These are phyloP conservation scores for Gryllus longicercus DNA, from an alignment of 2,888 invertebrate genomes.

Conservation along the genomic window DNA sequence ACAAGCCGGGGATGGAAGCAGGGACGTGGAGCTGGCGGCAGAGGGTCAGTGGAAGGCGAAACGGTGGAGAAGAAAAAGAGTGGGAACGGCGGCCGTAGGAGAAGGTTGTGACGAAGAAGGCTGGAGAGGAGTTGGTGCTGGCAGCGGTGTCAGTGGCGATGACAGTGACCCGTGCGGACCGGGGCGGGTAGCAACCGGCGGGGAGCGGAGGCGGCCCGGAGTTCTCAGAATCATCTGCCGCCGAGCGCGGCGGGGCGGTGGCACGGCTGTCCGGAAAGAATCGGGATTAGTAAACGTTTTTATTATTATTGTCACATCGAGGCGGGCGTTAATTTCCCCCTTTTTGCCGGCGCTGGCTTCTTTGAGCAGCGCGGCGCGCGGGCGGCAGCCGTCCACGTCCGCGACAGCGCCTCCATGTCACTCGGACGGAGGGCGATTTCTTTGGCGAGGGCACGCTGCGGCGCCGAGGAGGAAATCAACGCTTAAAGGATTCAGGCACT, in stretches of 20 bases:
- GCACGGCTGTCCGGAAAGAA: neutral
- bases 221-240: neutral
- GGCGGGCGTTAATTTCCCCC: neutral
- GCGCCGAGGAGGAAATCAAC: no score
- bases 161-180: neutral
- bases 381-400: no score
- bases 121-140: neutral
- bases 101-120: neutral
- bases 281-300: conserved; percentile 17
- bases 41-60: no score
- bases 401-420: no score
- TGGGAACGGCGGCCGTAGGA: no score
- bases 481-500: no score
- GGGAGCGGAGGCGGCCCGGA: neutral
- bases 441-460: no score
- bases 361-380: neutral
- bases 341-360: neutral
- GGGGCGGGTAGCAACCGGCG: neutral
- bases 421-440: no score
- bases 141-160: neutral
- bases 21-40: no score
- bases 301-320: conserved; percentile 8
- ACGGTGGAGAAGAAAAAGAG: no score
- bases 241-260: neutral
- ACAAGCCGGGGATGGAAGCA: no score